A percentile compares a stretch with the other conserved stretches of the same genome.
phyloP scores from a whole-genome alignment of 2,113 vertebrate species.

The Naja naja region DNA sequence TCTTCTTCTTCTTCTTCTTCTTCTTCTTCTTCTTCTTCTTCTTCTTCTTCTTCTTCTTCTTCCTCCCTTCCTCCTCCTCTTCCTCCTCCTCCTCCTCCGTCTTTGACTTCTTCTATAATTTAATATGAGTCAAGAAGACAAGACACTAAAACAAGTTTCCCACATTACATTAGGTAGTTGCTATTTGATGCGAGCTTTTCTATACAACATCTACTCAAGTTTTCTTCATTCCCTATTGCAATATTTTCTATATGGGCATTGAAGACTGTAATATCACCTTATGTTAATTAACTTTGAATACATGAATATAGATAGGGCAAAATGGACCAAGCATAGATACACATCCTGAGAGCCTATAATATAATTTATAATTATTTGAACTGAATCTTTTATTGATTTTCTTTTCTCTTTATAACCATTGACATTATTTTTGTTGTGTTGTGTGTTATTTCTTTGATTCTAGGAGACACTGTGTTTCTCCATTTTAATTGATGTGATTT shows the following conservation, averaged over 20 bases:
- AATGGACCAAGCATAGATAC: background rate
- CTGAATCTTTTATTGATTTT: background rate
- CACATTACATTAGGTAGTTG: background rate
- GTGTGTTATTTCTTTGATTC: background rate
- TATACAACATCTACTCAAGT: background rate
- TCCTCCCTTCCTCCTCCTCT: background rate
- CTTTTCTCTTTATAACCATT: background rate
- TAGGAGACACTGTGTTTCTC: background rate
- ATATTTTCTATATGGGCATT: background rate
- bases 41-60: no score
- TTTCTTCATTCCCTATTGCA: background rate
- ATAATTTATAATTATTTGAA: background rate
- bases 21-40: no score
- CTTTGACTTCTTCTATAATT: no score
- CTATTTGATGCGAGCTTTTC: background rate
- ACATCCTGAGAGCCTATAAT: background rate
- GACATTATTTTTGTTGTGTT: background rate
- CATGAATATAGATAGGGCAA: background rate
- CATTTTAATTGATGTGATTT: background rate
- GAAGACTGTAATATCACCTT: background rate
- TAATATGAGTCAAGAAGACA: background rate
- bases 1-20: no score
- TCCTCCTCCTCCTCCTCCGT: background rate
- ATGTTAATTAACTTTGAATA: background rate
- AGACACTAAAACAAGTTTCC: background rate